These are phyloP conservation scores for Nesoenas mayeri DNA, from an alignment of 2,113 vertebrate genomes.

Conservation along the genomic window DNA sequence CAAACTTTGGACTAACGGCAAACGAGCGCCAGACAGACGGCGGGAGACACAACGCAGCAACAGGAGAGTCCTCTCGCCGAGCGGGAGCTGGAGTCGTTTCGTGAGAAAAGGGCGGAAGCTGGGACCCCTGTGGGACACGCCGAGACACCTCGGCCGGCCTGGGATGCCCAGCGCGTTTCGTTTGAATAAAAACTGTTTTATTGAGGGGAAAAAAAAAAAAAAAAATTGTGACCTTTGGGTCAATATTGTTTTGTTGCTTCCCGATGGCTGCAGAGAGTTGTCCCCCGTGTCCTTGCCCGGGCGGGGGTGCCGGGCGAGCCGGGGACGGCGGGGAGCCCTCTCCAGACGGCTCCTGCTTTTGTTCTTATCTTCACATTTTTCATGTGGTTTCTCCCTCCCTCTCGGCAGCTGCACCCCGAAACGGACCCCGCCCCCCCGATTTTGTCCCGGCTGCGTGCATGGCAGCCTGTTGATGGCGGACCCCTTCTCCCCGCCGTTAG, in stretches of 20 bases:
- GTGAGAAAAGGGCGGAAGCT: fast-evolving
- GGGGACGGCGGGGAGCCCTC: background rate
- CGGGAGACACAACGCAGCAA: background rate
- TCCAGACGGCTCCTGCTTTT: background rate
- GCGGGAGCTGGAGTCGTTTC: fast-evolving
- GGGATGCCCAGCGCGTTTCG: background rate
- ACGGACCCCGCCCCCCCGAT: too few relatives aligned
- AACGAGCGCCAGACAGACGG: background rate
- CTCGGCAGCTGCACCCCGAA: background rate
- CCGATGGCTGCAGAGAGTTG: background rate
- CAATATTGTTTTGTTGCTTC: background rate
- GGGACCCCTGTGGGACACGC: background rate
- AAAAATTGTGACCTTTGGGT: background rate
- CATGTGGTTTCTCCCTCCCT: background rate
- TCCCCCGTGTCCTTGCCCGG: background rate
- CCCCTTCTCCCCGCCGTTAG: background rate
- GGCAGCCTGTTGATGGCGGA: background rate
- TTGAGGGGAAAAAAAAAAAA: too few relatives aligned
- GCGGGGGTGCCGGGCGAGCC: background rate
- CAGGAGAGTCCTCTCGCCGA: fast-evolving
- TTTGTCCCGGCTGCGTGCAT: background rate
- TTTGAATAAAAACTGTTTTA: background rate
- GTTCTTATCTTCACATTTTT: background rate
- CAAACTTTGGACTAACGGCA: fast-evolving
- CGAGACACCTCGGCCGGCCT: background rate